Base-by-base conservation (phyloP, 2,888 invertebrate species). In the Pollenia angustigena region DNA sequence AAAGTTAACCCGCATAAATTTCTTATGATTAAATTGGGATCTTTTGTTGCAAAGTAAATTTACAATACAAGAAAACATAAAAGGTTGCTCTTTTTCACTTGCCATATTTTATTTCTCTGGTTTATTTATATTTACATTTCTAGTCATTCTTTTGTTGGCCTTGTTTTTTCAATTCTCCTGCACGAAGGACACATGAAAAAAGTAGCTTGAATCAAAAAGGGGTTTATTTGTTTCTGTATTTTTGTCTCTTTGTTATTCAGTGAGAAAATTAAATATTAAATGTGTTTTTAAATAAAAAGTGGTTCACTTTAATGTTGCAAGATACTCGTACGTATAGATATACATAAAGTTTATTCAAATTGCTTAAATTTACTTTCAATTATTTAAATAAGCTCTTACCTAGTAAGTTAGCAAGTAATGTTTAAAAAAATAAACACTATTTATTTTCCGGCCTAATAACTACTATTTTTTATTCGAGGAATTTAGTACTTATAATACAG, bases 1-100 rank as follows among this genome's bases (percentile, higher is more conserved):
- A 81, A 83, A 83, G 80, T 83, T 86, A 80, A 76, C 79, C 75
- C 66, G 86, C 80, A 86, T 86, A 83, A 83, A 86, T 80, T 72
- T 58, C 64, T 86, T 71, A 86, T 80, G 75, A 86, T 83, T 72
- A 80, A 83, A 80, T 83, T 76, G 80, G 69, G 75, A 56, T 79
- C 64, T 80, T 80, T 82, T 72, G 76, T 81, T 48, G 50, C 14
- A 46, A 76, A 58, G n/a, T 40, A 54, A 69, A 54, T 54, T 54
- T 52, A 71, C 18, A 32, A 72, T 16, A 52, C 16, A 60, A 48
- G 32, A 42, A 60, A 32, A 9, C 10, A 32, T 23, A 48, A 76
- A 79, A 75, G 79, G 74, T 85, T 85, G 74, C 44, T 75, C 79
- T 66, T 81, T 81, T 68, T 23, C 16, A 11, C 18, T 44, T 11